Base-by-base conservation (phyloP, 2,113 vertebrate species). In the Vidua macroura region DNA sequence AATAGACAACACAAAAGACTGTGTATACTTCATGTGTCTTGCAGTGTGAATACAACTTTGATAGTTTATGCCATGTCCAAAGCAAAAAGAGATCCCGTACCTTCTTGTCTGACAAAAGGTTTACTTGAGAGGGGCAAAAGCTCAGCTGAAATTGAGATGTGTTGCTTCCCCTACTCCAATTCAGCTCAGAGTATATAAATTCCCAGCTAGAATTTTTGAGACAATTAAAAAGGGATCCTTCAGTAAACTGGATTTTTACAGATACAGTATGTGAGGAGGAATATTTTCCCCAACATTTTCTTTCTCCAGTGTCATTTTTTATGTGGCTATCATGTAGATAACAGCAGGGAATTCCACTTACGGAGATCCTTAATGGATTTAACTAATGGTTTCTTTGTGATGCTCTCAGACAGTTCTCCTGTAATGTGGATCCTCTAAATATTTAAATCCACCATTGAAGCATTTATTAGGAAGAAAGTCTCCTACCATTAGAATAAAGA, bases 401-500 rank as follows among this genome's bases (percentile, higher is more conserved):
- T 94, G 88, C 90, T 90, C 53, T 96, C 93, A 97, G 94, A 96
- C 88, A 92, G 72, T 92, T 88, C 93, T 90, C 68, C 79, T 96
- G 96, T 96, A 95, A 94, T 94, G 86, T 96, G 86, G 94, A 96
- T 95, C 96, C 83, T 96, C 94, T 97, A 97, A 97, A 96, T 97
- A 96, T 96, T 96, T 97, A 97, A 97, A 95, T 96, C 94, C 92
- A 94, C 90, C 95, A 88, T 83, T 95, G 94, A 96, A 97, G 93
- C 96, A 95, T 96, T 96, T 96, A 97, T 94, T 97, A 93, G 93
- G 90, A 95, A 92, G 88, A 94, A 96, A 88, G 90, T 94, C 88
- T 96, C 69, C 62, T 93, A 94, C 92, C 56, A 96, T 94, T 94
- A 82, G 92, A 96, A 95, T 83, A 77, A 96, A 93, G 88, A 86